Evolutionary conservation across 2,888 invertebrate species (phyloP), one percentile per base, ranked within the genome.

Genomic region (Eudemis profundana): DNA sequence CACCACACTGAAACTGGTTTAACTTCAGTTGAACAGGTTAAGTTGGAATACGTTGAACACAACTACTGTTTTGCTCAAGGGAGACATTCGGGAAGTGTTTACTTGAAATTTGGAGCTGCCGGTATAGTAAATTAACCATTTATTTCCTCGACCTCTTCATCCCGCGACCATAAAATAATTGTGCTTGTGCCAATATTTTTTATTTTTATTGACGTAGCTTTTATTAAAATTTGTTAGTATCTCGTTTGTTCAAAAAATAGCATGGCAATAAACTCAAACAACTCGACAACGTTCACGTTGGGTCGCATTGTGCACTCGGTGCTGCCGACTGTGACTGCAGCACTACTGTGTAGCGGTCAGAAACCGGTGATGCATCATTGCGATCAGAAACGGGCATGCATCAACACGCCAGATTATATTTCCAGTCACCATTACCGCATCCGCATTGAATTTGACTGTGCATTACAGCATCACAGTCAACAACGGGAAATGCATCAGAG

Each of bases 101-200:
- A 93, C 80, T 83, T 94, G 53, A 94, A 94, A 88, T 85, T 93
- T 69, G 94, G 94, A 67, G 94, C 94, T 63, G 93, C 93, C 74
- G 93, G 94, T 93, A 83, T 73, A 66, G 33, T 33, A 33, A 47
- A 49, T 15, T 15, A 15, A 29, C 14, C n/a, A n/a, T n/a, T n/a
- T n/a, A n/a, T n/a, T n/a, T n/a, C n/a, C n/a, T n/a, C n/a, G n/a
- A n/a, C n/a, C n/a, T n/a, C n/a, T n/a, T n/a, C n/a, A n/a, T n/a
- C n/a, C n/a, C n/a, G n/a, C n/a, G n/a, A n/a, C n/a, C n/a, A n/a
- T n/a, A n/a, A n/a, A n/a, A n/a, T n/a, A n/a, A n/a, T n/a, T n/a
- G n/a, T n/a, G n/a, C n/a, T n/a, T n/a, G n/a, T n/a, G n/a, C n/a
- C n/a, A n/a, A n/a, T n/a, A n/a, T n/a, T n/a, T n/a, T n/a, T n/a